Conservation (phyloP, 2,113 vertebrate species). For the Pseudorasbora parva region DNA sequence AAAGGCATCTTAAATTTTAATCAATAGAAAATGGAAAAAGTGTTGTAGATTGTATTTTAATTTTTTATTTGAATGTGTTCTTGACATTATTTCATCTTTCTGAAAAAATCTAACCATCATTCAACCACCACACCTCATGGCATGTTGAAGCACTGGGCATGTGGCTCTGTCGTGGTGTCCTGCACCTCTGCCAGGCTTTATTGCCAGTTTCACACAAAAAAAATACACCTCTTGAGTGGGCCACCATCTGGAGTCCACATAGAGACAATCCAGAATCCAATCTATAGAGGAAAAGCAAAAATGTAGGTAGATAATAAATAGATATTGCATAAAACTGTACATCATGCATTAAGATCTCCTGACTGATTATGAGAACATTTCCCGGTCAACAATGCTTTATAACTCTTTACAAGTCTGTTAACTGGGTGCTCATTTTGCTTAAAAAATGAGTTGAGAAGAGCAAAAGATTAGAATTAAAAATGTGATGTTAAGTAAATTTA, state of each 20-base stretch:
- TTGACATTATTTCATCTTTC: neutral
- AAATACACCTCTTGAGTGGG: constrained; percentile 9
- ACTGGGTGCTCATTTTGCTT: neutral
- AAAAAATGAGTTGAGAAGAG: neutral
- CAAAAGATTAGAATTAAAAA: neutral
- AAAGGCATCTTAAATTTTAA: neutral
- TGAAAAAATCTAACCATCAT: neutral
- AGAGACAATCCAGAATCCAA: neutral
- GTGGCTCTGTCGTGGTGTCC: constrained; percentile 1
- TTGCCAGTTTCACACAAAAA: neutral
- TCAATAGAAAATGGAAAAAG: neutral
- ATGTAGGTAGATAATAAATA: neutral
- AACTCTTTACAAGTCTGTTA: too few relatives aligned
- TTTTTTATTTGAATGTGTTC: neutral
- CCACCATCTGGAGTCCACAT: constrained; percentile 5
- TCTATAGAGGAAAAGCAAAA: neutral
- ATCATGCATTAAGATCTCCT: neutral
- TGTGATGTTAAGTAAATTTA: neutral
- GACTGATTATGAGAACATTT: neutral
- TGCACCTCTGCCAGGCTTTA: constrained; percentile 14
- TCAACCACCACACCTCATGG: neutral
- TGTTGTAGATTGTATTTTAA: neutral
- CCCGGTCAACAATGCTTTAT: neutral
- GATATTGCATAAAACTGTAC: neutral
- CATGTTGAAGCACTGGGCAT: neutral